Percentiles rank a stretch among this genome's conserved stretches.
These are phyloP conservation scores for Nematolebias whitei DNA, from an alignment of 2,113 vertebrate species.

Conservation along the genomic window DNA sequence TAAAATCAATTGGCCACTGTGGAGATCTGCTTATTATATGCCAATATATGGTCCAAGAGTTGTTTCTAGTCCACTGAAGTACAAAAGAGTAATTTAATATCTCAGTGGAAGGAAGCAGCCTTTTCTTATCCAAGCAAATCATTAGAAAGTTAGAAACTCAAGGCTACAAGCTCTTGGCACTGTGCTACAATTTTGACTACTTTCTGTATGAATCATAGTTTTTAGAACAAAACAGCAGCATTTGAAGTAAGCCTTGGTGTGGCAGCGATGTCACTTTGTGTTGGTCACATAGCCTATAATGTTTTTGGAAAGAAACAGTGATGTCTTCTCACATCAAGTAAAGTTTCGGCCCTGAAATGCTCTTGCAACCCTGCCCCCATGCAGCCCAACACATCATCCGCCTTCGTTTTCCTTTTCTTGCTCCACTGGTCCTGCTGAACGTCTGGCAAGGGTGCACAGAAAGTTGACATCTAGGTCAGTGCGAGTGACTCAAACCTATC, in stretches of 20 bases:
- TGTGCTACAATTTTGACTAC: constrained; percentile 17
- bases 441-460: constrained; percentile 18
- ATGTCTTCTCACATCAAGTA: constrained; percentile 67
- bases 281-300: constrained; percentile 57
- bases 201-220: constrained; percentile 39
- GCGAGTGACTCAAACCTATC: constrained; percentile 62
- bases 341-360: constrained; percentile 37
- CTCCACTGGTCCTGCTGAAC: constrained; percentile 50
- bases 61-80: constrained; percentile 44
- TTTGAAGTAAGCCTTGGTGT: constrained; percentile 27
- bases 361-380: not conserved
- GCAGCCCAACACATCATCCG: not conserved
- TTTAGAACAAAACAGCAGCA: constrained; percentile 33
- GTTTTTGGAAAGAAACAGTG: constrained; percentile 63
- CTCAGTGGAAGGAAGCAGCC: constrained; percentile 21
- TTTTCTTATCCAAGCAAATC: constrained; percentile 28
- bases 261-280: constrained; percentile 56
- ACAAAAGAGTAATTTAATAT: constrained; percentile 58
- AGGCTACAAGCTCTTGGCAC: constrained; percentile 33
- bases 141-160: constrained; percentile 30
- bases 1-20: constrained; percentile 65
- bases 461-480: constrained; percentile 67
- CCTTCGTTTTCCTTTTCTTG: constrained; percentile 30
- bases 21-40: constrained; percentile 65
- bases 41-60: constrained; percentile 48